Evolutionary conservation across 2,888 invertebrate genomes (phyloP).

Genomic region (Gandaritis pyraliata): DNA sequence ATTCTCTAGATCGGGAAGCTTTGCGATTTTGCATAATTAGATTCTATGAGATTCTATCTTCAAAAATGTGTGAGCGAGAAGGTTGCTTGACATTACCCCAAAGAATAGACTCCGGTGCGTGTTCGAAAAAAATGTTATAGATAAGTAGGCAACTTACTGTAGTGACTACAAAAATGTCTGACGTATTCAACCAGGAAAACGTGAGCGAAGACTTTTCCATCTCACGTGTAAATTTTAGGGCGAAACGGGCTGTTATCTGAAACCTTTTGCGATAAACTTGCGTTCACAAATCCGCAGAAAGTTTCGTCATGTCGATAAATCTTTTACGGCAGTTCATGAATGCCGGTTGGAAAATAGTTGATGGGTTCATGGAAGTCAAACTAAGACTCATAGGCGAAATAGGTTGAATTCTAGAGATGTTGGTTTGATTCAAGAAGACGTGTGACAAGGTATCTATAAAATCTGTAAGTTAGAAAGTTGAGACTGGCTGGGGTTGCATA

Average conservation of each 20-base stretch:
- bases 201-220: neutral
- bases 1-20: too few relatives aligned
- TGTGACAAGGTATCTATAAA: too few relatives aligned
- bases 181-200: neutral
- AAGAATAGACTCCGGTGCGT: too few relatives aligned
- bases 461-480: too few relatives aligned
- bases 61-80: too few relatives aligned
- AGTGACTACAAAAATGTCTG: too few relatives aligned
- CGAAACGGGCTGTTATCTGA: constrained; percentile 2
- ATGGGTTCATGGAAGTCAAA: neutral
- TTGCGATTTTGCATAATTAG: too few relatives aligned
- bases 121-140: too few relatives aligned
- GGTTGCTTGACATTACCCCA: too few relatives aligned
- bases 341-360: neutral
- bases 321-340: constrained; percentile 5
- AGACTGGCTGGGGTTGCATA: too few relatives aligned
- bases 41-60: too few relatives aligned
- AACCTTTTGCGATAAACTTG: constrained; percentile 11
- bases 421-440: neutral
- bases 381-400: neutral
- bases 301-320: constrained; percentile 5
- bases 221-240: constrained; percentile 1
- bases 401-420: neutral
- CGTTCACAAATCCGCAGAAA: constrained; percentile 10
- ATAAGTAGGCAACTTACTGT: too few relatives aligned